phyloP scores from a whole-genome alignment of 2,113 vertebrate species.

The Takifugu flavidus region DNA sequence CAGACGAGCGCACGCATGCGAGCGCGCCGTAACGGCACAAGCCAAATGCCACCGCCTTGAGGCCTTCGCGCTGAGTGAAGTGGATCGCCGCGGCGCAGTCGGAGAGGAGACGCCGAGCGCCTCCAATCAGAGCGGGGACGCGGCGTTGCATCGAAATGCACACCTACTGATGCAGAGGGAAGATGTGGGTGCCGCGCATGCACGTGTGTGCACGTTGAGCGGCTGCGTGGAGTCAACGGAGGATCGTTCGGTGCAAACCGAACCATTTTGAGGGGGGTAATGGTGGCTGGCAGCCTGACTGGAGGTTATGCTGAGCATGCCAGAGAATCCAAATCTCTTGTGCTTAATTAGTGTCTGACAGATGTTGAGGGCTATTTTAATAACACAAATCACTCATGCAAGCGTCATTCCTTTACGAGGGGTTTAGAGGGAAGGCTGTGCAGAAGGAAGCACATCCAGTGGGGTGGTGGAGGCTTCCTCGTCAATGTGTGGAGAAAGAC shows the following conservation, averaged over 20 bases:
- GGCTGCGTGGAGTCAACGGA: not conserved
- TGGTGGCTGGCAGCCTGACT: slow-evolving; percentile 13
- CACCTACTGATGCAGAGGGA: slow-evolving; percentile 44
- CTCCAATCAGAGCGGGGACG: slow-evolving; percentile 43
- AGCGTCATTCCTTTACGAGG: no score
- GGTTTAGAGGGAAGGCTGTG: no score
- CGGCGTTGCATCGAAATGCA: slow-evolving; percentile 48
- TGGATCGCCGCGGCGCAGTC: slow-evolving; percentile 35
- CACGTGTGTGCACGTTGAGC: not conserved
- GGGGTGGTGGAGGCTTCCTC: no score
- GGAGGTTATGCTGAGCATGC: slow-evolving; percentile 14
- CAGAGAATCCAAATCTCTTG: slow-evolving; percentile 17
- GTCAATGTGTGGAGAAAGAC: not conserved
- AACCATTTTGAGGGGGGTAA: slow-evolving; percentile 13
- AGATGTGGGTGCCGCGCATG: not conserved
- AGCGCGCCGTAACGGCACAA: slow-evolving; percentile 15
- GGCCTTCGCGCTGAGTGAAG: slow-evolving; percentile 44
- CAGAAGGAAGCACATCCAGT: no score
- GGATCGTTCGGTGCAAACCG: no score
- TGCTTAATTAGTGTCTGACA: slow-evolving; percentile 40
- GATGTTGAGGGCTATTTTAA: slow-evolving; percentile 42
- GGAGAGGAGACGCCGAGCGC: slow-evolving; percentile 42
- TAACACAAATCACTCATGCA: slow-evolving; percentile 20
- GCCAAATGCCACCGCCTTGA: slow-evolving; percentile 28
- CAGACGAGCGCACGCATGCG: slow-evolving; percentile 1